Conservation (phyloP, 2,797 vertebrate species). For the Chiroxiphia lanceolata region DNA sequence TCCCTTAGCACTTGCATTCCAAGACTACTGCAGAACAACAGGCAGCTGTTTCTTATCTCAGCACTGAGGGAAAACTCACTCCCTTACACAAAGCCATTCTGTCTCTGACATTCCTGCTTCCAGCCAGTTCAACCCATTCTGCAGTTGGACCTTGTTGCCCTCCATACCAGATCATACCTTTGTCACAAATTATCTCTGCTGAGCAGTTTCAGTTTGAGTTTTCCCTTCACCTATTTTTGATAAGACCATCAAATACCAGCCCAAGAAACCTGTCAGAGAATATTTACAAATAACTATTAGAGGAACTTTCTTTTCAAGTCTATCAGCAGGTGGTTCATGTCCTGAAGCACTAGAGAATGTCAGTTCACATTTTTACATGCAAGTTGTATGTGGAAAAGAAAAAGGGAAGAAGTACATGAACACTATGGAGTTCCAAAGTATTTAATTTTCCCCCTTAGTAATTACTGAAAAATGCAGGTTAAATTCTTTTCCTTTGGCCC, state of each 20-base stretch:
- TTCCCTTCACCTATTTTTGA: not conserved
- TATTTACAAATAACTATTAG: not conserved
- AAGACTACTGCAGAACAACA: not conserved
- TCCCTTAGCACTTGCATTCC: not conserved
- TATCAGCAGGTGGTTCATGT: not conserved
- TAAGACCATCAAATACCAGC: not conserved
- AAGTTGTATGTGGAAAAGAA: not conserved
- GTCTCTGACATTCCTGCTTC: not conserved
- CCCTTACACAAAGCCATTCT: not conserved
- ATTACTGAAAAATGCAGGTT: not conserved
- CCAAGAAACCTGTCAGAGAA: not conserved
- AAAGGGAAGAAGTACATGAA: not conserved
- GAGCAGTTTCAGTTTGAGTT: not conserved
- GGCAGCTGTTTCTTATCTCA: not conserved
- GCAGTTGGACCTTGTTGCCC: not conserved
- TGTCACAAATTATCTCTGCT: not conserved
- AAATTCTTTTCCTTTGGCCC: not conserved
- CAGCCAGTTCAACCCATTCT: not conserved
- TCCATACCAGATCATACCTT: not conserved
- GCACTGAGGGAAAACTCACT: not conserved
- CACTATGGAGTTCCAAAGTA: not conserved
- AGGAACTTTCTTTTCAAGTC: not conserved
- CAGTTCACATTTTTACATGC: not conserved
- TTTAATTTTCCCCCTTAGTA: not conserved
- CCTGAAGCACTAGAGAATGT: not conserved